Evolutionary conservation across 2,888 invertebrate genomes (phyloP).

Genomic region (Drosophila parthenogenetica): DNA sequence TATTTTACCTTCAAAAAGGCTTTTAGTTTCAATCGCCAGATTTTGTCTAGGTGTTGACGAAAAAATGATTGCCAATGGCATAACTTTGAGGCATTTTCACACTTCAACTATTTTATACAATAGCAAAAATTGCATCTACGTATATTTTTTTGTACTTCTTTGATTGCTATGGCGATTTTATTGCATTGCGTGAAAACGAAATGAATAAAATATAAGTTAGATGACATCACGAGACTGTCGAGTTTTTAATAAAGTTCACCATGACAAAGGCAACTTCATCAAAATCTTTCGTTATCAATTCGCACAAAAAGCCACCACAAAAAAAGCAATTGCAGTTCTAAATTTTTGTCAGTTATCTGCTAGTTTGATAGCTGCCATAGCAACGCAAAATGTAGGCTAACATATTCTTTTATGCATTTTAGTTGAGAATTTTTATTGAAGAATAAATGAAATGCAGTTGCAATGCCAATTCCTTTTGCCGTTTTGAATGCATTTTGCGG

Average conservation of each 20-base stretch:
- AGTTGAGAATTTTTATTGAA: slow-evolving; percentile 28
- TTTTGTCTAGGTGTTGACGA: slow-evolving; percentile 22
- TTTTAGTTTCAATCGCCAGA: slow-evolving; percentile 2
- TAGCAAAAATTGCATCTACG: slow-evolving; percentile 37
- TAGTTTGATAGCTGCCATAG: slow-evolving; percentile 23
- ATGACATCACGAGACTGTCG: slow-evolving; percentile 37
- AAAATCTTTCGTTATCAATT: slow-evolving; percentile 60
- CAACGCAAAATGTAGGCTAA: slow-evolving; percentile 32
- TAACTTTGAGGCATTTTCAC: slow-evolving; percentile 62
- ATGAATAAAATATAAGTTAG: slow-evolving; percentile 63
- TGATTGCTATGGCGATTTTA: slow-evolving; percentile 17
- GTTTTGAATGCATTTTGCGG: slow-evolving; percentile 31
- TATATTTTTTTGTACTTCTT: slow-evolving; percentile 10
- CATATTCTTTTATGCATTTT: slow-evolving; percentile 45
- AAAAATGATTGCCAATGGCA: slow-evolving; percentile 36
- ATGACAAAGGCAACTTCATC: slow-evolving; percentile 58
- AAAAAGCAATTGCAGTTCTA: slow-evolving; percentile 39
- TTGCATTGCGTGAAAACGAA: slow-evolving; percentile 49
- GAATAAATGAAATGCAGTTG: slow-evolving; percentile 46
- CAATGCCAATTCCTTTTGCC: slow-evolving; percentile 25
- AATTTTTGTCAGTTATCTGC: slow-evolving; percentile 12
- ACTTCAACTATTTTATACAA: slow-evolving; percentile 54
- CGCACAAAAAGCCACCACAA: slow-evolving; percentile 29
- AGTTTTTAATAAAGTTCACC: slow-evolving; percentile 62
- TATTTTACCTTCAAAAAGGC: too few species aligned